Percentiles rank a stretch among this genome's conserved stretches.
phyloP scores from a whole-genome alignment of 2,888 invertebrate species.

The Aphrophora alni region DNA sequence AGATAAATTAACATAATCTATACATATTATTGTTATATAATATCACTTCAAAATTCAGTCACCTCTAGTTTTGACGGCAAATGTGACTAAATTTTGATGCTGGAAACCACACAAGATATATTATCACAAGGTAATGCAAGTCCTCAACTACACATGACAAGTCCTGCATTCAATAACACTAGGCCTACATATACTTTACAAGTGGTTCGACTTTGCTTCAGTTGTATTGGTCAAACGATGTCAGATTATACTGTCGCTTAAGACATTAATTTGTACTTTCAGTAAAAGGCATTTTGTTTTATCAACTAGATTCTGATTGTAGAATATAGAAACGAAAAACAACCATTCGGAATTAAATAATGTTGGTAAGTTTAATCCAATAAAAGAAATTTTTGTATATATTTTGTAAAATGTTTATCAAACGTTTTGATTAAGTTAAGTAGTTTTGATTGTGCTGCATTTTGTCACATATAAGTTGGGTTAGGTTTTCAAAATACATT shows the following conservation, averaged over 20 bases:
- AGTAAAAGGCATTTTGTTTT: conserved; percentile 2
- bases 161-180: background rate
- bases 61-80: conserved; percentile 13
- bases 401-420: background rate
- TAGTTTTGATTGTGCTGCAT: background rate
- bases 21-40: conserved; percentile 6
- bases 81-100: conserved; percentile 26
- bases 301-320: conserved; percentile 5
- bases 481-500: no score
- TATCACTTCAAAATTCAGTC: conserved; percentile 26
- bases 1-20: conserved; percentile 9
- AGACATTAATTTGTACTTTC: conserved; percentile 5
- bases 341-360: background rate
- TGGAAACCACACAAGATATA: conserved; percentile 32
- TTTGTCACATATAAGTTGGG: background rate
- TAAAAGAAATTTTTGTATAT: background rate
- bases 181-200: background rate
- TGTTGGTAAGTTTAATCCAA: background rate
- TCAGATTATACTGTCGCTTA: background rate
- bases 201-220: background rate
- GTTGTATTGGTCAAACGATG: background rate
- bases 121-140: conserved; percentile 33
- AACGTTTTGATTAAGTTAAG: background rate
- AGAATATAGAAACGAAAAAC: background rate
- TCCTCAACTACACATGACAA: background rate